phyloP scores from a whole-genome alignment of 2,797 vertebrate species.

The Dicrostonyx torquatus region DNA sequence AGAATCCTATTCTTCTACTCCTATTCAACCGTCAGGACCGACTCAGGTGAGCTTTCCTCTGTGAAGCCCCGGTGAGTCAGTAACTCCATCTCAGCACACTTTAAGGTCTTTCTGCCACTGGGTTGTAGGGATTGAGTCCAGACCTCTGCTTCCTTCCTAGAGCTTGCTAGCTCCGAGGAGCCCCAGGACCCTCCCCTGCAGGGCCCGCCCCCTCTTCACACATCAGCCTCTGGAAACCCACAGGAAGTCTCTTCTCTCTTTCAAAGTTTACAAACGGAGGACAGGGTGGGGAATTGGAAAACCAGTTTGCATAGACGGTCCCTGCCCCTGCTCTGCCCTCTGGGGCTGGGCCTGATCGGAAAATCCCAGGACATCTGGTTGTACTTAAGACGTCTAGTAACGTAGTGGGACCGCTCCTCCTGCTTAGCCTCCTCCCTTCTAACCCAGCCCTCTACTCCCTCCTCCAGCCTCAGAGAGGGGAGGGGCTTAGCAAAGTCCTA shows the following conservation, averaged over 20 bases:
- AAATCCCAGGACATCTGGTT: slow-evolving; percentile 78
- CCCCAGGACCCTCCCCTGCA: neutral
- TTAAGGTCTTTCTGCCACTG: neutral
- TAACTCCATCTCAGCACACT: neutral
- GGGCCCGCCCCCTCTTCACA: neutral
- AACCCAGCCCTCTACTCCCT: neutral
- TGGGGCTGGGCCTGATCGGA: slow-evolving; percentile 50
- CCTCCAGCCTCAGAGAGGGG: neutral
- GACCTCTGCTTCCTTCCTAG: neutral
- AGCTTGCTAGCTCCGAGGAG: neutral
- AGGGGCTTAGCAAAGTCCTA: neutral
- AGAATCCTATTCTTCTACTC: neutral
- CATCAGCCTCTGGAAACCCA: neutral
- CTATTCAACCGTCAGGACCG: slow-evolving; percentile 26
- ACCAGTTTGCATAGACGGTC: slow-evolving; percentile 46
- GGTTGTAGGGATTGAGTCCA: neutral
- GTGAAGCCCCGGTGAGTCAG: neutral
- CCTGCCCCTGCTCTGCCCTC: slow-evolving; percentile 62
- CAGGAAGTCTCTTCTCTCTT: slow-evolving; percentile 16
- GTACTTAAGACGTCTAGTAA: slow-evolving; percentile 69
- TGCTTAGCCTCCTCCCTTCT: neutral
- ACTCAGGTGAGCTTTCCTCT: neutral
- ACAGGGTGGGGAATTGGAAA: slow-evolving; percentile 49
- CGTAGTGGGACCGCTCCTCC: neutral
- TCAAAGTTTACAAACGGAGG: neutral